phyloP scores from a whole-genome alignment of 2,888 invertebrate genomes.

The Prosapia bicincta region DNA sequence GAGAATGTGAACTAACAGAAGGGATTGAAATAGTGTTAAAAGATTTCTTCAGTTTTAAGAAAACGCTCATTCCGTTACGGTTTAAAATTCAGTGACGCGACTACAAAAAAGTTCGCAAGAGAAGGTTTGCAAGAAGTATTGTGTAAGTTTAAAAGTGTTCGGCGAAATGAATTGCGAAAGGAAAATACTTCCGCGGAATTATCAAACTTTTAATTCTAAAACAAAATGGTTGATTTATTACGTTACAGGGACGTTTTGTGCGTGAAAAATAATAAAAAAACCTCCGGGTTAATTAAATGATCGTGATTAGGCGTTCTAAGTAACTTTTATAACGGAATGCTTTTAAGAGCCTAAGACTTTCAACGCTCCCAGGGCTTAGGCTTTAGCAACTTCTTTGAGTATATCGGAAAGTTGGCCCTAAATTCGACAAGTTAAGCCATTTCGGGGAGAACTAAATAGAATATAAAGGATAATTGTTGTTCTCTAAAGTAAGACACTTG shows the following conservation, averaged over 20 bases:
- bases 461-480: neutral
- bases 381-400: neutral
- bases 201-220: neutral
- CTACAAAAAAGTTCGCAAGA: too few species aligned
- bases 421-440: neutral
- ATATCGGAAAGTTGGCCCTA: neutral
- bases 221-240: neutral
- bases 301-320: neutral
- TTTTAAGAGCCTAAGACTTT: neutral
- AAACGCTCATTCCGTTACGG: too few species aligned
- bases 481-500: neutral
- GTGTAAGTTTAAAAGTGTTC: neutral
- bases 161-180: neutral
- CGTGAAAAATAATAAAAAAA: neutral
- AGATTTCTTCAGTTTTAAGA: too few species aligned
- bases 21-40: too few species aligned
- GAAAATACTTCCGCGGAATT: neutral
- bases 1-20: too few species aligned
- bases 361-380: neutral
- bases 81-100: too few species aligned
- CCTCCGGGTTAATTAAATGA: neutral
- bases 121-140: neutral
- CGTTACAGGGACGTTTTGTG: neutral
- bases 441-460: neutral
- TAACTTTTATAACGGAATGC: neutral